phyloP scores from a whole-genome alignment of 2,797 vertebrate species.

The Hafferia zeledoni region DNA sequence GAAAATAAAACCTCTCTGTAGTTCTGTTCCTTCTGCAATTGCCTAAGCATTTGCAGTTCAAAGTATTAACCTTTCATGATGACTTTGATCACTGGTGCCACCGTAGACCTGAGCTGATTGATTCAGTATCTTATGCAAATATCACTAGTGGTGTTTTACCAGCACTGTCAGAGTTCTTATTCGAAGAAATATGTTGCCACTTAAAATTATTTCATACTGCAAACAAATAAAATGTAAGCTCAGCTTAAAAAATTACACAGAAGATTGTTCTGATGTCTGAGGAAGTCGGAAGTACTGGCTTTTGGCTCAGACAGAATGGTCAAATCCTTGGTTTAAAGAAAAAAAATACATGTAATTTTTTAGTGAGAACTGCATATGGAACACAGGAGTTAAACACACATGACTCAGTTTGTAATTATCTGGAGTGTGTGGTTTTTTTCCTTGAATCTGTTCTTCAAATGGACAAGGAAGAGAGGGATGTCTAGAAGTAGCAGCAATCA shows the following conservation, averaged over 20 bases:
- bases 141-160: background rate
- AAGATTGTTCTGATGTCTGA: background rate
- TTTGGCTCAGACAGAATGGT: background rate
- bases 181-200: background rate
- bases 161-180: background rate
- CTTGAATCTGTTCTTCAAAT: background rate
- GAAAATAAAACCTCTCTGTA: background rate
- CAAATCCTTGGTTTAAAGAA: background rate
- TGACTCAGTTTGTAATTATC: background rate
- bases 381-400: background rate
- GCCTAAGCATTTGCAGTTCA: background rate
- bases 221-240: background rate
- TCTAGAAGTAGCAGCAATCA: background rate
- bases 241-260: background rate
- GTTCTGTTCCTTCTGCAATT: background rate
- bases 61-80: background rate
- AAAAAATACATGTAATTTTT: background rate
- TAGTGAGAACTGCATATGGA: background rate
- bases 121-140: background rate
- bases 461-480: background rate
- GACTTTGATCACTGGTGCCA: background rate
- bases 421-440: background rate
- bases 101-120: background rate
- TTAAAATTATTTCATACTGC: background rate
- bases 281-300: background rate